A percentile compares a stretch with the other conserved stretches of the same genome.
Conservation (phyloP, 2,113 vertebrate species). For the Rhea americana region DNA sequence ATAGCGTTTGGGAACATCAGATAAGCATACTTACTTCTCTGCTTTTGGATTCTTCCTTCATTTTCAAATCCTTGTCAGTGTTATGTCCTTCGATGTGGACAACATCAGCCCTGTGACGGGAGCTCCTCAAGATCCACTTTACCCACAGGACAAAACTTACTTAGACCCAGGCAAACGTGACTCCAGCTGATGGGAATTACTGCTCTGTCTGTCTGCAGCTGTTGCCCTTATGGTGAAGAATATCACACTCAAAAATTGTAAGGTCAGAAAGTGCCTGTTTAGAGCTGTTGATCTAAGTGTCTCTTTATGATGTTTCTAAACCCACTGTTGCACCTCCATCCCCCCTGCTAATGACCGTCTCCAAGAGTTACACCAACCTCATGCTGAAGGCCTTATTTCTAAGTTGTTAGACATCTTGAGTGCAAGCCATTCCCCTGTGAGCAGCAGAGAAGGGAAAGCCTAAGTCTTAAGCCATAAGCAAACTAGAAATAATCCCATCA, state of each 20-base stretch:
- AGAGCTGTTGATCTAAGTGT: background rate
- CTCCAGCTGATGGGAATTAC: background rate
- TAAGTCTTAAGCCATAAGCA: background rate
- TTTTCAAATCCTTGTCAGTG: background rate
- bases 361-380: background rate
- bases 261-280: background rate
- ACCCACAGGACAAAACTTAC: background rate
- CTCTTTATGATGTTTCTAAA: background rate
- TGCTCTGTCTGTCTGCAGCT: background rate
- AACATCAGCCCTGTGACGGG: background rate
- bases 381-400: background rate
- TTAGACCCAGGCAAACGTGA: background rate
- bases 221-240: background rate
- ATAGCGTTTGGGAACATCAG: background rate
- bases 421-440: background rate
- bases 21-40: background rate
- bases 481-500: background rate
- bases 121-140: background rate
- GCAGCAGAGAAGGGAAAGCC: background rate
- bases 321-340: background rate
- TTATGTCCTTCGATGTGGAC: background rate
- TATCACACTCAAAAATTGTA: background rate
- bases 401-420: fast-evolving
- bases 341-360: background rate
- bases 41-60: background rate